phyloP scores from a whole-genome alignment of 1,140 invertebrate species.

The Notospermus geniculatus region DNA sequence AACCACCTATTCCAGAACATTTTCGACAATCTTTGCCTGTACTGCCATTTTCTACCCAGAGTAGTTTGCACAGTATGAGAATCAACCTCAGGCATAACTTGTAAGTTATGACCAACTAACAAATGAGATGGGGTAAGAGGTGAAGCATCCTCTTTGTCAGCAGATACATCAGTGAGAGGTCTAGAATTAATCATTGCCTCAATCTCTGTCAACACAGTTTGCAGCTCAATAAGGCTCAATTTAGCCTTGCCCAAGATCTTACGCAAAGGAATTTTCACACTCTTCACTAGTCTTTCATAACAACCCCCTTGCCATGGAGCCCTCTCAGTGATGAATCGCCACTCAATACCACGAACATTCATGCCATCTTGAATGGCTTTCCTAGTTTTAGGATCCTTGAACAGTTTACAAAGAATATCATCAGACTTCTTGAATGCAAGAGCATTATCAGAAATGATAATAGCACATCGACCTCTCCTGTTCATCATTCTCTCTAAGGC shows the following conservation, averaged over 20 bases:
- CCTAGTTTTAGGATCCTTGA: neutral
- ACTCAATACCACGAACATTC: neutral
- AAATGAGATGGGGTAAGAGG: neutral
- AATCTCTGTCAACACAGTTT: neutral
- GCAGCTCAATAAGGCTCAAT: neutral
- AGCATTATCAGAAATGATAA: neutral
- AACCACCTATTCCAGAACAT: neutral
- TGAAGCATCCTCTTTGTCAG: neutral
- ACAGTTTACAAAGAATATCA: neutral
- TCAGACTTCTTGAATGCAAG: neutral
- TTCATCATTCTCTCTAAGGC: neutral
- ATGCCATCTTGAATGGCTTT: neutral
- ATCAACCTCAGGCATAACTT: neutral
- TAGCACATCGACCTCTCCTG: constrained; percentile 1
- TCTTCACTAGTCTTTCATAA: neutral
- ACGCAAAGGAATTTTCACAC: neutral
- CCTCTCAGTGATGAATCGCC: neutral
- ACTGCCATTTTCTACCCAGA: neutral
- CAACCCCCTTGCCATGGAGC: neutral
- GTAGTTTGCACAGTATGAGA: neutral
- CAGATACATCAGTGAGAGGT: neutral
- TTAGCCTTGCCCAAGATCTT: neutral
- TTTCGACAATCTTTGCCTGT: neutral
- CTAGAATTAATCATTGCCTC: neutral
- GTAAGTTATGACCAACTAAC: neutral